Conservation (phyloP, 2,797 vertebrate species). For the Notolabrus celidotus region DNA sequence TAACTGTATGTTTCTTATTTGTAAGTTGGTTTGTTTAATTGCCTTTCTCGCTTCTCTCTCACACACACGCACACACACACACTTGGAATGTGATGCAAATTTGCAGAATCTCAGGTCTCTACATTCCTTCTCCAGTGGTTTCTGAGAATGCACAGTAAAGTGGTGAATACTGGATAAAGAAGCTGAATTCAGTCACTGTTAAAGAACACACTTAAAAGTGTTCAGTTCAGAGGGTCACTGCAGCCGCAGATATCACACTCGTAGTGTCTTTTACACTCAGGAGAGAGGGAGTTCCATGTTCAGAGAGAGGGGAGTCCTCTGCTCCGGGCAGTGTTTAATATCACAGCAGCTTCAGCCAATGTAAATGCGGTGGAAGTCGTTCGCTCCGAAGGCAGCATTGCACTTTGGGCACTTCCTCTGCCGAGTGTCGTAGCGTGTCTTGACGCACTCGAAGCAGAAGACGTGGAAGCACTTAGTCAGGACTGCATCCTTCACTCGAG, state of each 20-base stretch:
- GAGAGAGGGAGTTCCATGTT: constrained; percentile 2
- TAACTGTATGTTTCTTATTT: constrained; percentile 17
- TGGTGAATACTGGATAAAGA: constrained; percentile 36
- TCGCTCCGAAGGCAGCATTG: constrained; percentile 96
- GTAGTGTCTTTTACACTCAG: constrained; percentile 16
- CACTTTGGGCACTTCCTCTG: constrained; percentile 99
- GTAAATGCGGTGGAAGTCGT: constrained; percentile 98
- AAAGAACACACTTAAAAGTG: constrained; percentile 15
- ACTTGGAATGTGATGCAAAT: constrained; percentile 20
- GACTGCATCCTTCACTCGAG: constrained; percentile 96
- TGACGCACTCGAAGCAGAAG: constrained; percentile 98
- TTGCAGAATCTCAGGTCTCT: constrained; percentile 2
- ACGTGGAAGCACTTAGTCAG: constrained; percentile 99
- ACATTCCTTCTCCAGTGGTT: constrained; percentile 23
- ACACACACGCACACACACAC: neutral
- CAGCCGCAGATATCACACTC: constrained; percentile 18
- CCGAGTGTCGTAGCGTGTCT: constrained; percentile 96
- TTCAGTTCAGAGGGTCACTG: constrained; percentile 38
- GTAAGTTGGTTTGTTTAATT: constrained; percentile 13
- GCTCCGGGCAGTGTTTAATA: constrained; percentile 33
- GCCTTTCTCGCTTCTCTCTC: neutral
- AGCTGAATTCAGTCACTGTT: constrained; percentile 41
- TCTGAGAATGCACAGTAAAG: constrained; percentile 27
- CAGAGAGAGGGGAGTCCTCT: constrained; percentile 24
- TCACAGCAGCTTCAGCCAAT: constrained; percentile 85